Evolutionary conservation across 2,797 vertebrate genomes (phyloP), one percentile per base, ranked within the genome.

Genomic region (Coracias cyanogaster): DNA sequence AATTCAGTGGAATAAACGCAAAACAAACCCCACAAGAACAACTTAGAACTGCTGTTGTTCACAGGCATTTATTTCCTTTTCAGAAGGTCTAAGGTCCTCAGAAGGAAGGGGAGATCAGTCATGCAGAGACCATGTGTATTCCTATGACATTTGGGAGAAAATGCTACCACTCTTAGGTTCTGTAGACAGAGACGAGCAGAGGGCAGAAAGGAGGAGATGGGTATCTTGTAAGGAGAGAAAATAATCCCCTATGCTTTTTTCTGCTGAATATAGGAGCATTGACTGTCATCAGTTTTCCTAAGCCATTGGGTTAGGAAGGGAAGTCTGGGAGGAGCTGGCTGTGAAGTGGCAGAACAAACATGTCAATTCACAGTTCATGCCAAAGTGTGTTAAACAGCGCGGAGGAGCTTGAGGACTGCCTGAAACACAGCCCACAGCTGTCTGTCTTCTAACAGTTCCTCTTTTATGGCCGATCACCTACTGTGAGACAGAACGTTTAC

Each of bases 371-470:
- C 48, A 87, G 62, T 43, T 51, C 72, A 60, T 86, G 81, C 71
- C 43, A 5, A 0, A 9, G 60, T 24, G 51, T 82, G 58, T 82
- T 86, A 64, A 91, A 65, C 70, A n/a, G 79, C 11, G 58, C 8
- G 2, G 82, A 78, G 78, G 55, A 73, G 29, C 43, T 72, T 66
- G 45, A 86, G 73, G 62, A 71, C 55, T 31, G 69, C 67, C 93
- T 81, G 60, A 48, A 33, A 95, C 73, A 86, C 43, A 60, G 77
- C 89, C 84, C 62, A 19, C 0, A 62, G 71, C 55, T 11, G 52
- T 19, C 78, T 90, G 66, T 88, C 88, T 83, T 65, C 4, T 37
- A 91, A 91, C 95, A 91, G 82, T 77, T 82, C 91, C 78, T 89
- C 89, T 92, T 95, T 90, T 92, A 85, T 17, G 77, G 69, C 37